Base-by-base conservation (phyloP, 1,140 invertebrate species). In the Leguminivora glycinivorella region DNA sequence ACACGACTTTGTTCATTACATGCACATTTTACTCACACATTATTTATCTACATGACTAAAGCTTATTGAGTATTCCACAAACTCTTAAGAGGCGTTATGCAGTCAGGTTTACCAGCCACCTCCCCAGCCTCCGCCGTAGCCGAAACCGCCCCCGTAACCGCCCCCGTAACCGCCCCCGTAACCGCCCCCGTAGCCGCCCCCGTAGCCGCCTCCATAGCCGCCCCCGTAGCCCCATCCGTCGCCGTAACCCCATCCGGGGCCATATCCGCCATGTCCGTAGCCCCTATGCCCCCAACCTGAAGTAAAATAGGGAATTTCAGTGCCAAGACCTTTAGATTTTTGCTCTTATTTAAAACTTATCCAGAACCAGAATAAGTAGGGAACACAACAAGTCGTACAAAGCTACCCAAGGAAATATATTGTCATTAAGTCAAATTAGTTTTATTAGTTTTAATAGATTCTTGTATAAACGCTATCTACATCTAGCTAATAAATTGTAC, bases 171-270 rank as follows among this genome's bases (percentile, higher is more conserved):
- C 38, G 26, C 73, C n/a, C 76, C 63, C 67, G 12, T 79, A 56
- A 71, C 79, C 12, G 76, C 75, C 40, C 14, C 40, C n/a, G 17
- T 52, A 52, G 19, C 47, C 17, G 19, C 47, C 17, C 4, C 47
- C 47, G 47, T 52, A 22, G 0, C 47, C 40, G 29, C 12, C 38
- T 10, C 6, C 7, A 52, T 0, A n/a, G n/a, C 47, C 47, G 47
- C 47, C 47, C 4, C 47, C n/a, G 17, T 22, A 14, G 7, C 40
- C 40, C 14, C 14, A 52, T 1, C 43, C 43, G 38, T 74, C 19
- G 77, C 68, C 67, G 10, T 79, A 38, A 70, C 81, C 12, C 76
- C 74, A 70, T 73, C 72, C 2, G 43, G 47, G 52, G 74, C 78
- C 10, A 7, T 77, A 10, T 24, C 66, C 25, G 24, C 25, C 14